These are phyloP conservation scores for Aleiodes testaceus DNA, from an alignment of 2,888 invertebrate genomes.

Conservation along the genomic window DNA sequence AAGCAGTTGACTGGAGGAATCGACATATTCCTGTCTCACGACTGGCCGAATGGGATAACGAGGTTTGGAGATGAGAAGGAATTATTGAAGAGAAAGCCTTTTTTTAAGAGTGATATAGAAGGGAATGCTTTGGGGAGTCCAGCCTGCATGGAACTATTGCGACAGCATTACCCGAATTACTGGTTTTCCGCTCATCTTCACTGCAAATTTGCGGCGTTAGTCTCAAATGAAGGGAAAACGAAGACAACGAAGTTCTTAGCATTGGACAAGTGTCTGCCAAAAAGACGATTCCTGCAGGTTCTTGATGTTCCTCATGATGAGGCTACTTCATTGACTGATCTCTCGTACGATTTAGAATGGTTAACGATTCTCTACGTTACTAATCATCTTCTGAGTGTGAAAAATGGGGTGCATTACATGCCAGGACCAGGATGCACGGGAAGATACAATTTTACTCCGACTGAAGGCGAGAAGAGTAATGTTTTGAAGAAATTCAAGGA, in stretches of 20 bases:
- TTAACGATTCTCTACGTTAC: conserved; percentile 89
- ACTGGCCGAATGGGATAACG: conserved; percentile 95
- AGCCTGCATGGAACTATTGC: conserved; percentile 87
- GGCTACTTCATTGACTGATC: conserved; percentile 74
- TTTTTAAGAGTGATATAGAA: conserved; percentile 88
- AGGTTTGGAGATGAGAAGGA: conserved; percentile 86
- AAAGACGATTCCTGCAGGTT: conserved; percentile 91
- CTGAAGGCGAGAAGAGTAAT: conserved; percentile 81
- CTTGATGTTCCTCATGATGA: conserved; percentile 78
- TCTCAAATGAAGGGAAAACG: conserved; percentile 80
- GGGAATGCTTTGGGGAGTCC: conserved; percentile 89
- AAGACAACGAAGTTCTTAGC: conserved; percentile 88
- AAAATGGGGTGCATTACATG: conserved; percentile 82
- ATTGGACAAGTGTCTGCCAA: conserved; percentile 96
- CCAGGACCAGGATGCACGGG: conserved; percentile 84
- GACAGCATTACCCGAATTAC: conserved; percentile 85
- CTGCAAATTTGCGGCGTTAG: conserved; percentile 92
- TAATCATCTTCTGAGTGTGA: conserved; percentile 88
- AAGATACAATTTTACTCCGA: conserved; percentile 84
- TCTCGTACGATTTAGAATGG: conserved; percentile 93
- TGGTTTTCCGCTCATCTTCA: conserved; percentile 99
- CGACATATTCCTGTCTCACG: conserved; percentile 95
- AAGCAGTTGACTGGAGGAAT: conserved; percentile 82
- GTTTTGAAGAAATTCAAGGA: conserved; percentile 79
- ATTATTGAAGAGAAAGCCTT: conserved; percentile 85